A percentile compares a stretch with the other conserved stretches of the same genome.
Conservation (phyloP, 2,797 vertebrate genomes). For the Otus scops region DNA sequence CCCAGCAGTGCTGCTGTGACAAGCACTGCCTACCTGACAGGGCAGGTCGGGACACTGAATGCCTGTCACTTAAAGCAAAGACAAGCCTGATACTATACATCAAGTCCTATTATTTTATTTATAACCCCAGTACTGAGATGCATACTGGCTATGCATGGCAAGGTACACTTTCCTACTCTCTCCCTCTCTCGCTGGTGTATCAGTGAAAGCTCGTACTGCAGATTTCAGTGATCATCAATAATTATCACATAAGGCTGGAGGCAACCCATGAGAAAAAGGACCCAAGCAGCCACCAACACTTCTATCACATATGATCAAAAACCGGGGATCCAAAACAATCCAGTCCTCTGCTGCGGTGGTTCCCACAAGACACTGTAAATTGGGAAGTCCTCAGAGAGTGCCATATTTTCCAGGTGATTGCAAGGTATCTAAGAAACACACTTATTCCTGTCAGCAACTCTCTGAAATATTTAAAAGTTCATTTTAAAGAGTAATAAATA, state of each 20-base stretch:
- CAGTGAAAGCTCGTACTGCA: not conserved
- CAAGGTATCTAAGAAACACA: not conserved
- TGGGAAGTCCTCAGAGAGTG: not conserved
- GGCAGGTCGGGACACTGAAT: rapidly evolving
- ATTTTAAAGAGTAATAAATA: conserved; percentile 47
- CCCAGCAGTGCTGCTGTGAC: not conserved
- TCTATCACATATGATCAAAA: not conserved
- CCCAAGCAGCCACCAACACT: not conserved
- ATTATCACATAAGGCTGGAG: not conserved
- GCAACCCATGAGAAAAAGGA: not conserved
- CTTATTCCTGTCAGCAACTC: not conserved
- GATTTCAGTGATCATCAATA: not conserved
- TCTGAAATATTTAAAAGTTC: conserved; percentile 29
- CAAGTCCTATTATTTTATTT: not conserved
- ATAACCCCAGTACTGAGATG: not conserved
- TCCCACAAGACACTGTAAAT: not conserved
- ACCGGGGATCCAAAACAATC: not conserved
- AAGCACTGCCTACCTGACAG: not conserved
- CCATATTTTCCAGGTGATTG: not conserved
- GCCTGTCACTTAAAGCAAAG: not conserved
- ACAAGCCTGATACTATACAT: not conserved
- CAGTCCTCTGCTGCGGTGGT: not conserved
- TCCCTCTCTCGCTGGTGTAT: not conserved
- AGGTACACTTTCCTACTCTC: not conserved
- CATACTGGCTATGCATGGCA: rapidly evolving